These are phyloP conservation scores for Hydriomena furcata DNA, from an alignment of 2,888 invertebrate species.

Conservation along the genomic window DNA sequence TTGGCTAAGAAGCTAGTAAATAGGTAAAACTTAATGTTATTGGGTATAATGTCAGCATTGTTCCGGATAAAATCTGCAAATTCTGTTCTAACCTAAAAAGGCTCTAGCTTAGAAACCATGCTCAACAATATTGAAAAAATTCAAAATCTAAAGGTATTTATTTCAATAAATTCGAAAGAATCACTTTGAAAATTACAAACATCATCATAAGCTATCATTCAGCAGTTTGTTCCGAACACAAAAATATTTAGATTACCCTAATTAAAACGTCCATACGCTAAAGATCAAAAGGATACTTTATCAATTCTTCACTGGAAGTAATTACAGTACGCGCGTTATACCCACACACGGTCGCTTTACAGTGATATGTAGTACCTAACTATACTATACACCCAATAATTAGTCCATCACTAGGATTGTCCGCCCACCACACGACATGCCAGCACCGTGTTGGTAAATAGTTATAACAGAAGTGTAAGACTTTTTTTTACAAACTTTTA, in stretches of 20 bases:
- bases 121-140: no score
- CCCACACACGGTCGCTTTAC: not conserved
- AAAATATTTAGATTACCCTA: not conserved
- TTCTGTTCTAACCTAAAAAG: no score
- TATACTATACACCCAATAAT: slow-evolving; percentile 12
- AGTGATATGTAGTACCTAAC: slow-evolving; percentile 7
- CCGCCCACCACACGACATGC: slow-evolving; percentile 4
- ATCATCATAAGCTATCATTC: no score
- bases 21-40: no score
- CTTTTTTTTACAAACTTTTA: no score
- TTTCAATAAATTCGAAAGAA: no score
- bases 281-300: slow-evolving; percentile 5
- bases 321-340: slow-evolving; percentile 2
- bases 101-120: no score
- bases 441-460: not conserved
- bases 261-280: slow-evolving; percentile 5
- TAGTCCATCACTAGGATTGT: slow-evolving; percentile 15
- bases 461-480: not conserved
- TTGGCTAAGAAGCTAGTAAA: no score
- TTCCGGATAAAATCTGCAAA: no score
- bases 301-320: slow-evolving; percentile 2
- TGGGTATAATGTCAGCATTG: no score
- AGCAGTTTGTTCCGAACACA: not conserved
- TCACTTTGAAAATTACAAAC: no score
- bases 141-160: no score